phyloP scores from a whole-genome alignment of 2,888 invertebrate genomes.

The Rhagium mordax region DNA sequence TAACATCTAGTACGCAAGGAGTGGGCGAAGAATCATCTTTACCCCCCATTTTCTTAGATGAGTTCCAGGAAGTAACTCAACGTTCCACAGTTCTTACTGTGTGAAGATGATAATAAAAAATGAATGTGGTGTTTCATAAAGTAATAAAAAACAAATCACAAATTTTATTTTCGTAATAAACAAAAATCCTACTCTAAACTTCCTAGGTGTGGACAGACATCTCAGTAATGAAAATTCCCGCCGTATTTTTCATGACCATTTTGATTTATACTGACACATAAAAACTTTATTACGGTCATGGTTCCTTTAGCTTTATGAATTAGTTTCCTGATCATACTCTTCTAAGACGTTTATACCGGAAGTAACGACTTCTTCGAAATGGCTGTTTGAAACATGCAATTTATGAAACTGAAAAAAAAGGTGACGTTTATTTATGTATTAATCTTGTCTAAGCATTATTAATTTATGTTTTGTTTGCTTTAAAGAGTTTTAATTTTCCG shows the following conservation, averaged over 20 bases:
- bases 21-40: neutral
- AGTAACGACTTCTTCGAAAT: slow-evolving; percentile 34
- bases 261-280: slow-evolving; percentile 60
- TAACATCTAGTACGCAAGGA: neutral
- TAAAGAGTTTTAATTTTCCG: too few species aligned
- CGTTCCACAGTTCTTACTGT: neutral
- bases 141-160: slow-evolving; percentile 20
- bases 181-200: slow-evolving; percentile 23
- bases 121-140: slow-evolving; percentile 9
- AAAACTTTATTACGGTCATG: slow-evolving; percentile 62
- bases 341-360: slow-evolving; percentile 52
- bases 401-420: neutral
- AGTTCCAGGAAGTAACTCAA: neutral
- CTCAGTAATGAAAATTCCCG: slow-evolving; percentile 48
- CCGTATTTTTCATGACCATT: slow-evolving; percentile 56
- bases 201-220: slow-evolving; percentile 45
- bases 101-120: neutral
- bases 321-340: slow-evolving; percentile 57
- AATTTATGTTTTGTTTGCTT: neutral
- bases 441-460: slow-evolving; percentile 16
- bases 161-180: slow-evolving; percentile 36
- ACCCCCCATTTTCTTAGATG: neutral
- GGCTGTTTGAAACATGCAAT: neutral
- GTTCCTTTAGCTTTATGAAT: slow-evolving; percentile 59
- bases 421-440: neutral